Base-by-base conservation (phyloP, 30 jellyfish, hydroid and myxozoan species). In the Aurelia aurita region DNA sequence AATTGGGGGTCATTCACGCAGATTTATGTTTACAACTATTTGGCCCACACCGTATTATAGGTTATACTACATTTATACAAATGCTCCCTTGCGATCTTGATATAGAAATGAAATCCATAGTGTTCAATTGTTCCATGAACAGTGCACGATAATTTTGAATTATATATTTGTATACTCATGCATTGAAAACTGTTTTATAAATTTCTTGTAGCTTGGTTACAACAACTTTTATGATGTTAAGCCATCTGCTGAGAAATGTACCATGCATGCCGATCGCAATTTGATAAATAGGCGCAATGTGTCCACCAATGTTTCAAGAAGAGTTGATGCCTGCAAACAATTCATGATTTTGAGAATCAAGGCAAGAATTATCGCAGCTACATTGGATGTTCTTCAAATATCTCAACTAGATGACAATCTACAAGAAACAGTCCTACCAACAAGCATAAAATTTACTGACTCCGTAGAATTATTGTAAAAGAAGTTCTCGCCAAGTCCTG, bases 351-450 rank as follows among this genome's bases (percentile, higher is more conserved):
- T 53, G 64, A 12, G 8, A 53, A 53, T 53, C 64, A 53, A 53
- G 64, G 64, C 64, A 53, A 53, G 64, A 53, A 53, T 53, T 9
- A 53, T 53, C 64, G 64, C 64, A 53, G 64, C 64, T 53, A 53
- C 64, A 53, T 53, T 53, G 8, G 64, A 53, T 20, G 23, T 53
- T 53, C 64, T 53, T 53, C 23, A 53, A 53, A 53, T 53, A 14
- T 53, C 20, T 14, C 64, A 53, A 53, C 43, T 31, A 31, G 43
- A 31, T 31, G 43, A 31, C 5, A 31, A 31, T 31, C 43, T 5
- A 31, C 43, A n/a, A n/a, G 59, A 47, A 47, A 16, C 59, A 47
- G 59, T 47, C 14, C 59, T 53, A 53, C 64, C 64, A 53, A 53
- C 64, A 53, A 53, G 64, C 64, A 14, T 53, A 53, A 5, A n/a